Evolutionary conservation across 2,888 invertebrate genomes (phyloP).

Genomic region (Unio pictorum): DNA sequence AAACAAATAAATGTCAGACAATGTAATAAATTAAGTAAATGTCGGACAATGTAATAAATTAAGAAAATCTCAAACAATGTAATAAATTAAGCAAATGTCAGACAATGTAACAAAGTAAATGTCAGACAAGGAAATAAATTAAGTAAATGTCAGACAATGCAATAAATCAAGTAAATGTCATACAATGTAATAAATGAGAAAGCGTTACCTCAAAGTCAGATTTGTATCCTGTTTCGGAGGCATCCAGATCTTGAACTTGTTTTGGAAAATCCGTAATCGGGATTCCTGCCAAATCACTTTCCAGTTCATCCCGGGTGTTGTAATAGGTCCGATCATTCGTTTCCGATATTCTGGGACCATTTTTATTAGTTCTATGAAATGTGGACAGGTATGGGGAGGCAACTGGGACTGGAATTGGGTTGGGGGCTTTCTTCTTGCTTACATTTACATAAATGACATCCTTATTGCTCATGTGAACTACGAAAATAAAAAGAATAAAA

Average conservation of each 20-base stretch:
- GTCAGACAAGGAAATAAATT: conserved; percentile 5
- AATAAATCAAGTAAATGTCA: conserved; percentile 6
- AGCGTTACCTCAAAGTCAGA: conserved; percentile 35
- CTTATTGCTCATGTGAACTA: conserved; percentile 31
- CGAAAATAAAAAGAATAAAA: not conserved
- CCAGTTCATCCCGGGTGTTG: conserved; percentile 22
- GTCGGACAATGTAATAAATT: conserved; percentile 7
- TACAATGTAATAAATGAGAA: not conserved
- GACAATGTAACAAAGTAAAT: too few relatives aligned
- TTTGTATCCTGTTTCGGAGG: conserved; percentile 25
- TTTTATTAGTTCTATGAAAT: conserved; percentile 13
- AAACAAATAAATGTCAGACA: conserved; percentile 6
- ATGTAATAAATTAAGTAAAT: not conserved
- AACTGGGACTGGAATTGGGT: conserved; percentile 28
- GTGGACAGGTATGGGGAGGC: conserved; percentile 35
- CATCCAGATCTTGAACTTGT: conserved; percentile 36
- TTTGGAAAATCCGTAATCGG: conserved; percentile 31
- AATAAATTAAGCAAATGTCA: too few relatives aligned
- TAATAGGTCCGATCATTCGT: conserved; percentile 25
- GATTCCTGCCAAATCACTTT: conserved; percentile 14
- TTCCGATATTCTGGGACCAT: not conserved
- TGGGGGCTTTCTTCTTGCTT: conserved; percentile 28
- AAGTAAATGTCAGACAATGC: conserved; percentile 5
- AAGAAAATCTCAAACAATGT: too few relatives aligned
- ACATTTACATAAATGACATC: conserved; percentile 35